phyloP scores from a whole-genome alignment of 2,113 vertebrate species.

The Melanerpes formicivorus region DNA sequence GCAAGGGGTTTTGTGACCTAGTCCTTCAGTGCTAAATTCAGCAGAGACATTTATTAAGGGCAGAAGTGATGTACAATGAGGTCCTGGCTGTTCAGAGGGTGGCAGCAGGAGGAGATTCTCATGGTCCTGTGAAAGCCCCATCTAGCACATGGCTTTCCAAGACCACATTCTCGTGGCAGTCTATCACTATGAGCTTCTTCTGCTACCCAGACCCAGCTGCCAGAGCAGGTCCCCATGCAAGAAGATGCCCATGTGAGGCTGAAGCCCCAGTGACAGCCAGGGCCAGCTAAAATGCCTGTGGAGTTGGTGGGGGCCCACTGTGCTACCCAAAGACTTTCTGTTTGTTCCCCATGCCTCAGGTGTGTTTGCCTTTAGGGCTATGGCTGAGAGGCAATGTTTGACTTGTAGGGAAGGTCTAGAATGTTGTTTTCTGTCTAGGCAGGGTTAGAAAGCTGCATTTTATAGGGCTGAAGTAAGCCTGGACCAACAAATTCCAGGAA shows the following conservation, averaged over 20 bases:
- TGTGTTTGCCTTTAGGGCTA: slow-evolving; percentile 73
- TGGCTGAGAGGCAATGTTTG: slow-evolving; percentile 62
- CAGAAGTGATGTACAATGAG: background rate
- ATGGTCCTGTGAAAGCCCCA: fast-evolving
- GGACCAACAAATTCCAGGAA: background rate
- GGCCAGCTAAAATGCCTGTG: background rate
- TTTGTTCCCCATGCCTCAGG: slow-evolving; percentile 31
- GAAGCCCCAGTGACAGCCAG: background rate
- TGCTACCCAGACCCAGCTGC: background rate
- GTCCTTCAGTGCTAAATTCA: background rate
- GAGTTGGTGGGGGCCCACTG: background rate
- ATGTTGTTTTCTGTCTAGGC: slow-evolving; percentile 13
- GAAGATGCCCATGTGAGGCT: background rate
- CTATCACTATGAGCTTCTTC: background rate
- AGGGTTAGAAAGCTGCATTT: background rate
- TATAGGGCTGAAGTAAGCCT: background rate
- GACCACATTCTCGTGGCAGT: background rate
- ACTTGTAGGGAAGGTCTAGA: slow-evolving; percentile 60
- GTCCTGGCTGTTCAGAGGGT: background rate
- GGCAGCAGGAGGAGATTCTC: background rate
- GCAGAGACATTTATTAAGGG: background rate
- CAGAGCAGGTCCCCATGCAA: background rate
- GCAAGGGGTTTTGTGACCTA: background rate
- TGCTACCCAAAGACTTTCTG: background rate
- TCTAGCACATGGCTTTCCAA: fast-evolving